A percentile compares a stretch with the other conserved stretches of the same genome.
Conservation (phyloP, 1,140 invertebrate species). For the Drosophila obscura region DNA sequence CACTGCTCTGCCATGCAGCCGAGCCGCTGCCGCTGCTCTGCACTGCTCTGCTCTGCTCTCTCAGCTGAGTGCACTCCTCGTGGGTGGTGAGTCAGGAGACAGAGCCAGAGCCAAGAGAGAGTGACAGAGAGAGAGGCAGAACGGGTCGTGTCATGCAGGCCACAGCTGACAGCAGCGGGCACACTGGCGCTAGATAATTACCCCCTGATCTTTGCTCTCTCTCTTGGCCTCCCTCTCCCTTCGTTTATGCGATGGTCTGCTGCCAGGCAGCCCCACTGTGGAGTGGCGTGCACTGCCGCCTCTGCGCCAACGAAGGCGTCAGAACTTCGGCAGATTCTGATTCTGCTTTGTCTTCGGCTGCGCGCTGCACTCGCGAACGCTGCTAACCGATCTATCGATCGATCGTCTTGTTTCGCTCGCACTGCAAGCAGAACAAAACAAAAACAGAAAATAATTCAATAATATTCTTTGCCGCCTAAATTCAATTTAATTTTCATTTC, state of each 20-base stretch:
- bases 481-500: constrained; percentile 62
- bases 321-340: constrained; percentile 5
- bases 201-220: not conserved
- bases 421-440: constrained; percentile 24
- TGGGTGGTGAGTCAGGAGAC: constrained; percentile 36
- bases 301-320: no score
- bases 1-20: constrained; percentile 15
- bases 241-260: no score
- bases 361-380: constrained; percentile 10
- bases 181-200: constrained; percentile 9
- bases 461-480: constrained; percentile 71
- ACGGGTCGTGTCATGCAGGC: constrained; percentile 1
- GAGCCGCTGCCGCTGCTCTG: constrained; percentile 12
- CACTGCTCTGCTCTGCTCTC: constrained; percentile 18
- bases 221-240: no score
- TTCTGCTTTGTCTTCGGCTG: constrained; percentile 17
- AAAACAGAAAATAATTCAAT: constrained; percentile 70
- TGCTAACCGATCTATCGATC: constrained; percentile 23
- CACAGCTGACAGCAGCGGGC: constrained; percentile 9
- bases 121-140: constrained; percentile 7
- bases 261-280: no score
- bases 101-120: no score
- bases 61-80: constrained; percentile 41
- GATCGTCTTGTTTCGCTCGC: constrained; percentile 28
- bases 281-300: no score